These are phyloP conservation scores for Riparia riparia DNA, from an alignment of 2,113 vertebrate species.

Conservation along the genomic window DNA sequence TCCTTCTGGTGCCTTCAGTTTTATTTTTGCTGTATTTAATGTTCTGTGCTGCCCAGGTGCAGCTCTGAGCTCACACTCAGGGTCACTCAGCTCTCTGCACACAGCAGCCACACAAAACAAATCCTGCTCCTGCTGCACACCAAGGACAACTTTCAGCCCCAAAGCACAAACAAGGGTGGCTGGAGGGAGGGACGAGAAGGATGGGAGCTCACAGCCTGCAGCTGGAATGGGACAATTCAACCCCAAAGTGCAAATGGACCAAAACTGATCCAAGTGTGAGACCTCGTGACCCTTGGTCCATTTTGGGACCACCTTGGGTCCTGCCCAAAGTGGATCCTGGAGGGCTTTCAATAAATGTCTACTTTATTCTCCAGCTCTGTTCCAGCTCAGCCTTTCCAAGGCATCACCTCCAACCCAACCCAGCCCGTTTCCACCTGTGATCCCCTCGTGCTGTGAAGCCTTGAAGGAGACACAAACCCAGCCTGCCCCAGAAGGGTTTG, in stretches of 20 bases:
- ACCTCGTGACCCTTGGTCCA: background rate
- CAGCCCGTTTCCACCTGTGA: background rate
- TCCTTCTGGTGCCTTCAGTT: too few species aligned
- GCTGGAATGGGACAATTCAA: background rate
- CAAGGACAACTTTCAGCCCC: background rate
- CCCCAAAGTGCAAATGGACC: background rate
- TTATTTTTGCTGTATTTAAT: background rate
- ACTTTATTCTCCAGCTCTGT: background rate
- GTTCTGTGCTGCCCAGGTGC: background rate
- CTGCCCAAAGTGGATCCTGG: background rate
- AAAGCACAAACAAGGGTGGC: background rate
- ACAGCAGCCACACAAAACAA: too few species aligned
- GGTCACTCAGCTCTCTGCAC: background rate
- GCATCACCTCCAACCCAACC: background rate
- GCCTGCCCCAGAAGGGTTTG: background rate
- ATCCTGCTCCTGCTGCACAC: background rate
- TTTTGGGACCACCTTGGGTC: background rate
- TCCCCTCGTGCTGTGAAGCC: background rate
- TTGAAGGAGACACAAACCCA: background rate
- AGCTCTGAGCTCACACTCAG: background rate
- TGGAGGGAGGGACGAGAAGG: background rate
- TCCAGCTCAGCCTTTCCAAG: background rate
- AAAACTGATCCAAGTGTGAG: background rate
- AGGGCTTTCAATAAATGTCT: background rate
- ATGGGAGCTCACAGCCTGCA: background rate